Conservation (phyloP, 2,113 vertebrate species). For the Hoplias malabaricus region DNA sequence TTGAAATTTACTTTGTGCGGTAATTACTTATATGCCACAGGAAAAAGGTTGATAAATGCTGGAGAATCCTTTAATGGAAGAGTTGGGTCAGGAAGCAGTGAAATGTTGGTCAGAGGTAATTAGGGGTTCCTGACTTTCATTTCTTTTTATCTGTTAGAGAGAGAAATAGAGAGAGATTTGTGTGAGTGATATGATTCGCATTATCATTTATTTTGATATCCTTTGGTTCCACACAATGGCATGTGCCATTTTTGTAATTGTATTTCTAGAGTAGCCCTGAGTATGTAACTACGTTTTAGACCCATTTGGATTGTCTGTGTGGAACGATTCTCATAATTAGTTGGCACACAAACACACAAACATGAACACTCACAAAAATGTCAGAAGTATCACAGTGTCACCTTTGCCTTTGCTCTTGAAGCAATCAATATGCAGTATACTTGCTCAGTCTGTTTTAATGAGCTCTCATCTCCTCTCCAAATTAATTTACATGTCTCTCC, state of each 20-base stretch:
- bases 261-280: not conserved
- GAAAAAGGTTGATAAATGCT: too few species aligned
- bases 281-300: not conserved
- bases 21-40: too few species aligned
- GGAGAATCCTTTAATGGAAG: too few species aligned
- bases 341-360: not conserved
- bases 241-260: not conserved
- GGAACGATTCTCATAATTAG: not conserved
- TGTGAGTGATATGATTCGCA: not conserved
- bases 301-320: not conserved
- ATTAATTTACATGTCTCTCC: conserved; percentile 39
- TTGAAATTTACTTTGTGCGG: too few species aligned
- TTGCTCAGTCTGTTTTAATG: conserved; percentile 35
- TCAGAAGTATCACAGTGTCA: not conserved
- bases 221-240: not conserved
- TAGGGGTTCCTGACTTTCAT: not conserved
- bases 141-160: not conserved
- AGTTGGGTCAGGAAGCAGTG: too few species aligned
- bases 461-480: conserved; percentile 32
- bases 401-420: not conserved
- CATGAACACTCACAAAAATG: not conserved
- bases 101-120: not conserved
- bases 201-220: not conserved
- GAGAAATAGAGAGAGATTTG: too few species aligned
- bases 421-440: conserved; percentile 33